Evolutionary conservation across 2,113 vertebrate genomes (phyloP).

Genomic region (Xiphias gladius): DNA sequence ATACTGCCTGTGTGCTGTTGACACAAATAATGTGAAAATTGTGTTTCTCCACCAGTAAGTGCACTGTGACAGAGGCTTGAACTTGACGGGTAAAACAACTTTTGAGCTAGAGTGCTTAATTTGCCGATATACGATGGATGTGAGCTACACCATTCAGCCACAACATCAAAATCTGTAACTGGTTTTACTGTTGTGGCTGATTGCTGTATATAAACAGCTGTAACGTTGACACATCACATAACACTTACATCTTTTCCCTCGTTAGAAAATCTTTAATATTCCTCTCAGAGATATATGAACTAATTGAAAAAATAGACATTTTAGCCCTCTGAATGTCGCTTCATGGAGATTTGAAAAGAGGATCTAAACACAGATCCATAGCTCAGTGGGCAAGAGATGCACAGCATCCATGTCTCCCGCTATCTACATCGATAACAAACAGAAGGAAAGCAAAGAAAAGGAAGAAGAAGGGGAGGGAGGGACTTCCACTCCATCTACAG

Average conservation of each 20-base stretch:
- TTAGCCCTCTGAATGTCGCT: conserved; percentile 29
- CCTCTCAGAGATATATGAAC: neutral
- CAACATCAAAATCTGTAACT: no score
- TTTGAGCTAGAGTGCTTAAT: neutral
- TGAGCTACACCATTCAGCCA: neutral
- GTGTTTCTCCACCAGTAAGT: conserved; percentile 4
- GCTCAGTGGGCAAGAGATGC: conserved; percentile 50
- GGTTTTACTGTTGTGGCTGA: no score
- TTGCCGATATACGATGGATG: neutral
- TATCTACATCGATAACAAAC: conserved; percentile 53
- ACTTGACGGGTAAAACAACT: neutral
- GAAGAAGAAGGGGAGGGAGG: neutral
- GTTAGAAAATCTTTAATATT: neutral
- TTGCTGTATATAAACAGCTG: neutral
- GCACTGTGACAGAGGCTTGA: neutral
- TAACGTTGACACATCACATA: neutral
- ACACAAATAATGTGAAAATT: conserved; percentile 1
- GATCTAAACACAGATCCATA: conserved; percentile 67
- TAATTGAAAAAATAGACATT: conserved; percentile 39
- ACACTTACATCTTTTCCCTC: neutral
- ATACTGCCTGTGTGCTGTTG: conserved; percentile 6
- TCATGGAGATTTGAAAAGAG: conserved; percentile 50
- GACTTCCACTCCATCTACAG: conserved; percentile 29
- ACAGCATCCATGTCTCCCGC: conserved; percentile 44
- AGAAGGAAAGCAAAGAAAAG: conserved; percentile 30